Percentiles rank a stretch among this genome's conserved stretches.
Conservation (phyloP, 2,797 vertebrate species). For the Harpagifer antarcticus region DNA sequence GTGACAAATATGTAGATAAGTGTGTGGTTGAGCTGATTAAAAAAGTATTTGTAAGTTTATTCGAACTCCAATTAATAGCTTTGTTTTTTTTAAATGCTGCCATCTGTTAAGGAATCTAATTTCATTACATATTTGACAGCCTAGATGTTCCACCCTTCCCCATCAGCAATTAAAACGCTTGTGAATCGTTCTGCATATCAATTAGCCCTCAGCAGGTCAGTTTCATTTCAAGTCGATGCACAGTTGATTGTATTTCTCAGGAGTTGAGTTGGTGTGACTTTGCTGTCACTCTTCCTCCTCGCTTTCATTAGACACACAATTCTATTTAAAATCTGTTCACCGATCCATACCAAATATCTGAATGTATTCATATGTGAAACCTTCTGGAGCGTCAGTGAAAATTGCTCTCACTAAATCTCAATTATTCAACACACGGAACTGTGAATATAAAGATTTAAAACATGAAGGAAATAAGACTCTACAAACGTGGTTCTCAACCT, state of each 20-base stretch:
- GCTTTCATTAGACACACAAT: slow-evolving; percentile 30
- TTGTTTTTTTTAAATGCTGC: slow-evolving; percentile 5
- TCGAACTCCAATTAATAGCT: slow-evolving; percentile 20
- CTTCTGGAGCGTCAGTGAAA: slow-evolving; percentile 18
- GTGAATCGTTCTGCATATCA: slow-evolving; percentile 58
- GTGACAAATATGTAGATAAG: background rate
- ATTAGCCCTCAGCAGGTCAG: slow-evolving; percentile 52
- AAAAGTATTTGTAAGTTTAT: background rate
- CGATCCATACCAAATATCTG: slow-evolving; percentile 38
- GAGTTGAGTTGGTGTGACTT: slow-evolving; percentile 66
- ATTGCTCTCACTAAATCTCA: slow-evolving; percentile 20
- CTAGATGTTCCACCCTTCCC: slow-evolving; percentile 50
- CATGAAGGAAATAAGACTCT: background rate
- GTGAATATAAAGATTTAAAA: slow-evolving; percentile 8
- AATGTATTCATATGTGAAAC: slow-evolving; percentile 31
- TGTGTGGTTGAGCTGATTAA: slow-evolving; percentile 7
- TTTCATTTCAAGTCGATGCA: slow-evolving; percentile 41
- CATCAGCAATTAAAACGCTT: slow-evolving; percentile 58
- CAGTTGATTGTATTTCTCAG: slow-evolving; percentile 43
- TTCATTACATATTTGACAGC: slow-evolving; percentile 64
- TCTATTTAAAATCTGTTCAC: slow-evolving; percentile 37
- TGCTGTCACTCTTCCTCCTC: slow-evolving; percentile 71
- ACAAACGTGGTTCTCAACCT: too few species aligned
- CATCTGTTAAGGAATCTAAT: slow-evolving; percentile 64
- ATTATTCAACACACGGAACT: slow-evolving; percentile 2